phyloP scores from a whole-genome alignment of 2,888 invertebrate species.

The Mesochorus sp. region DNA sequence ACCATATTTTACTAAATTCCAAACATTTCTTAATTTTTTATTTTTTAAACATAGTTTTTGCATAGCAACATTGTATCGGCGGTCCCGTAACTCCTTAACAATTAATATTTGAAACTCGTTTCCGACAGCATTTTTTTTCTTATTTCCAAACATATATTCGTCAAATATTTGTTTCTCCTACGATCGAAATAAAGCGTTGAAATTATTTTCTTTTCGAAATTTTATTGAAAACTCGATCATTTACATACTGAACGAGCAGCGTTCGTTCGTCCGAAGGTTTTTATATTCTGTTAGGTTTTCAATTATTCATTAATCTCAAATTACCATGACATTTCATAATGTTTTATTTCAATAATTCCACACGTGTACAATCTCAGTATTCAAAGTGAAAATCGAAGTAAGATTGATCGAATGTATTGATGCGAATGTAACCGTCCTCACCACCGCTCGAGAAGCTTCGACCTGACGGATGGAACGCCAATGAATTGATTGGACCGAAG shows the following conservation, averaged over 20 bases:
- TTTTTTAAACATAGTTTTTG: neutral
- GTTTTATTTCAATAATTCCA: conserved; percentile 39
- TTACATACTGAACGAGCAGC: neutral
- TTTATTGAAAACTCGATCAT: neutral
- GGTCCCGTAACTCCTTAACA: too few relatives aligned
- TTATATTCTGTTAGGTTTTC: neutral
- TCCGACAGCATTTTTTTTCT: too few relatives aligned
- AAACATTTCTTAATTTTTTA: too few relatives aligned
- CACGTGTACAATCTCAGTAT: conserved; percentile 85
- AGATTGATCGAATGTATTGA: conserved; percentile 97
- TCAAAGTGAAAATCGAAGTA: conserved; percentile 98
- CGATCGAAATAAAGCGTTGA: conserved; percentile 6
- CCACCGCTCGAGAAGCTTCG: conserved; percentile 98
- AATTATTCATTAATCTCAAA: neutral
- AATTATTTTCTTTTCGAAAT: neutral
- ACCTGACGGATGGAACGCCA: conserved; percentile 99
- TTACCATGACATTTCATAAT: neutral
- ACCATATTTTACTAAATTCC: too few relatives aligned
- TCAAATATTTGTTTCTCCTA: too few relatives aligned
- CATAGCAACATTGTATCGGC: too few relatives aligned
- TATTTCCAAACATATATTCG: too few relatives aligned
- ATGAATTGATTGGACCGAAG: conserved; percentile 99
- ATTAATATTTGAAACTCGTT: too few relatives aligned
- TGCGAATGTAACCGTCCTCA: conserved; percentile 98
- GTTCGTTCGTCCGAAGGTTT: neutral